Conservation (phyloP, 2,797 vertebrate genomes). For the Buceros bicornis region DNA sequence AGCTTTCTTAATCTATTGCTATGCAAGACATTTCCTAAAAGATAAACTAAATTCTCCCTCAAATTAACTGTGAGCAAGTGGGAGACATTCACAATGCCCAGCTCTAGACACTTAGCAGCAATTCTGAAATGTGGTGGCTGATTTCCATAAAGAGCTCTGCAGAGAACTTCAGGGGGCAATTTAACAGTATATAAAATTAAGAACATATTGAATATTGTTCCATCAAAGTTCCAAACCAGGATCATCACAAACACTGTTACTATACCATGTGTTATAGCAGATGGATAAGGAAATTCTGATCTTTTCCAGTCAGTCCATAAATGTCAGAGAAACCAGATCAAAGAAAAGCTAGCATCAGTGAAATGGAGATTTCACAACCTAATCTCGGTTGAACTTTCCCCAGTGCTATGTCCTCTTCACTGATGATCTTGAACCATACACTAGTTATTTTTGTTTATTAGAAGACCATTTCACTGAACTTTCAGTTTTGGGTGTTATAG, state of each 20-base stretch:
- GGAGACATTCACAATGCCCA: not conserved
- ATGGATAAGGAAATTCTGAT: not conserved
- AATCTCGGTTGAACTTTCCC: not conserved
- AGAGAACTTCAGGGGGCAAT: not conserved
- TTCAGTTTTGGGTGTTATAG: not conserved
- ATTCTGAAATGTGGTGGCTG: not conserved
- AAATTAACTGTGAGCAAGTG: not conserved
- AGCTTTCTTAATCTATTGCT: not conserved
- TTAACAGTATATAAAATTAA: not conserved
- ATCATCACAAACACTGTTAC: not conserved
- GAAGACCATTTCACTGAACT: not conserved
- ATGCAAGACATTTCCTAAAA: not conserved
- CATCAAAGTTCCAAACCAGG: not conserved
- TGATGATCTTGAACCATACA: not conserved
- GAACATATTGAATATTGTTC: not conserved
- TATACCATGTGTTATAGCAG: not conserved
- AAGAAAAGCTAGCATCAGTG: not conserved
- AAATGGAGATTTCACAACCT: not conserved
- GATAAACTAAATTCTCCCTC: not conserved
- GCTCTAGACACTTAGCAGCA: not conserved
- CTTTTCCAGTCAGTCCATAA: not conserved
- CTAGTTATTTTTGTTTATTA: not conserved
- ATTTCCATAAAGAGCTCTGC: not conserved
- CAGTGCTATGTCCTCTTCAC: not conserved
- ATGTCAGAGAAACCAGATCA: not conserved